These are phyloP conservation scores for Pogonus chalceus DNA, from an alignment of 1,140 invertebrate genomes.

Conservation along the genomic window DNA sequence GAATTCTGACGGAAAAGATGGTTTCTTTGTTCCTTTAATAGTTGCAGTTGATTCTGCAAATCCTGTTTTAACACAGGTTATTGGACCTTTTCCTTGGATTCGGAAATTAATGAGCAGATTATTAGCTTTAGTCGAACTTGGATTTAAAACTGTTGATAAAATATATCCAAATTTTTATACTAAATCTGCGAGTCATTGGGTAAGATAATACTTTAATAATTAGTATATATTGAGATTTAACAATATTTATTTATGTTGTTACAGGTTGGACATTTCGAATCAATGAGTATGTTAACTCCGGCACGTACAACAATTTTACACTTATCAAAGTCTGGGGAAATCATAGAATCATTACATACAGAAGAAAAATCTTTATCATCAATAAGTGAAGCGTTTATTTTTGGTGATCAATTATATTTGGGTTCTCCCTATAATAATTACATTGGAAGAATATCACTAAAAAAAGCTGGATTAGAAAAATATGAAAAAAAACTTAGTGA, in stretches of 20 bases:
- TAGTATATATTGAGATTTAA: not conserved
- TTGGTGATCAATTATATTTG: slow-evolving; percentile 46
- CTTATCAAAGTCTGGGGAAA: slow-evolving; percentile 54
- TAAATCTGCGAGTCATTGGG: slow-evolving; percentile 40
- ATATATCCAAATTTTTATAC: slow-evolving; percentile 48
- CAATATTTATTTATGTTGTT: slow-evolving; percentile 19
- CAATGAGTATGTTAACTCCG: slow-evolving; percentile 25
- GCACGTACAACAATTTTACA: slow-evolving; percentile 43
- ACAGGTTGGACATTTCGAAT: slow-evolving; percentile 42
- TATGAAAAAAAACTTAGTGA: slow-evolving; percentile 13
- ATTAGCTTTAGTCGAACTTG: slow-evolving; percentile 42
- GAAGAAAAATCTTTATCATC: slow-evolving; percentile 36
- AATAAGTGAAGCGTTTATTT: slow-evolving; percentile 52
- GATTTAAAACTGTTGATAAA: slow-evolving; percentile 44
- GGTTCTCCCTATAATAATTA: slow-evolving; percentile 61
- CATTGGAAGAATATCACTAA: slow-evolving; percentile 48
- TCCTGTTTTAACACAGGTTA: slow-evolving; percentile 37
- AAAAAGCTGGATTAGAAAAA: slow-evolving; percentile 38
- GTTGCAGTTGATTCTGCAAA: slow-evolving; percentile 39
- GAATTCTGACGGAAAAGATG: slow-evolving; percentile 49
- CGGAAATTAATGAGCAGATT: slow-evolving; percentile 50
- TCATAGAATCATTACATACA: slow-evolving; percentile 48
- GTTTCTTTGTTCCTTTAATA: slow-evolving; percentile 55
- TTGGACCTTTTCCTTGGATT: slow-evolving; percentile 45
- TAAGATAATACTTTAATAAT: slow-evolving; percentile 36